Evolutionary conservation across 2,888 invertebrate species (phyloP).

Genomic region (Noctua janthina): DNA sequence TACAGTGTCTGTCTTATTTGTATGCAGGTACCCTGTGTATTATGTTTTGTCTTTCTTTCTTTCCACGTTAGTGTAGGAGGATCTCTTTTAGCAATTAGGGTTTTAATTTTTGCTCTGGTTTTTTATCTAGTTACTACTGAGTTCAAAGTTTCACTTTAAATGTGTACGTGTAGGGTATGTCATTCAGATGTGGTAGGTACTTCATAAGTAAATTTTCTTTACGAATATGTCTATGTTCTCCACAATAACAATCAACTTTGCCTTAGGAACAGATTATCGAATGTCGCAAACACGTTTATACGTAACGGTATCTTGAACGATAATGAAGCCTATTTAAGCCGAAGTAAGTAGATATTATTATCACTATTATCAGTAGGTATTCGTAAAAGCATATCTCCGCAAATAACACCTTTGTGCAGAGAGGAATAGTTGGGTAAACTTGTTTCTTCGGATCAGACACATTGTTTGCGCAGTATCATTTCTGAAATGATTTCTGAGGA

Average conservation of each 20-base stretch:
- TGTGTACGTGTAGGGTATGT: neutral
- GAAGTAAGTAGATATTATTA: conserved; percentile 26
- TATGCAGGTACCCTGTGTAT: neutral
- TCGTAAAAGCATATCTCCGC: conserved; percentile 59
- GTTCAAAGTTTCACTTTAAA: neutral
- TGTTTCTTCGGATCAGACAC: conserved; percentile 61
- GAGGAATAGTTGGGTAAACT: conserved; percentile 68
- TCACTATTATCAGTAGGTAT: conserved; percentile 45
- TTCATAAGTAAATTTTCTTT: neutral
- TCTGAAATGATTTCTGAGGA: conserved; percentile 53
- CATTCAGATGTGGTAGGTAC: neutral
- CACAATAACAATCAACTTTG: conserved; percentile 3
- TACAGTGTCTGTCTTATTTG: conserved; percentile 8
- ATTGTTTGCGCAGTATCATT: conserved; percentile 65
- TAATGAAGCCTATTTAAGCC: conserved; percentile 22
- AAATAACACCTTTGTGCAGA: conserved; percentile 63
- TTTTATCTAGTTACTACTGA: neutral
- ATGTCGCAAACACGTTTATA: conserved; percentile 3
- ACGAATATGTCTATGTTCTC: neutral
- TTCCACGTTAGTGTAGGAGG: neutral
- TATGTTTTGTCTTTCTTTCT: neutral
- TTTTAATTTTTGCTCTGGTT: neutral
- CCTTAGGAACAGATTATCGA: conserved; percentile 5
- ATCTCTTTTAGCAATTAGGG: neutral
- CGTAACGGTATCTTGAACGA: conserved; percentile 34